Percentiles rank a stretch among this genome's conserved stretches.
Conservation (phyloP, 2,888 invertebrate species). For the Plagodis dolabraria region DNA sequence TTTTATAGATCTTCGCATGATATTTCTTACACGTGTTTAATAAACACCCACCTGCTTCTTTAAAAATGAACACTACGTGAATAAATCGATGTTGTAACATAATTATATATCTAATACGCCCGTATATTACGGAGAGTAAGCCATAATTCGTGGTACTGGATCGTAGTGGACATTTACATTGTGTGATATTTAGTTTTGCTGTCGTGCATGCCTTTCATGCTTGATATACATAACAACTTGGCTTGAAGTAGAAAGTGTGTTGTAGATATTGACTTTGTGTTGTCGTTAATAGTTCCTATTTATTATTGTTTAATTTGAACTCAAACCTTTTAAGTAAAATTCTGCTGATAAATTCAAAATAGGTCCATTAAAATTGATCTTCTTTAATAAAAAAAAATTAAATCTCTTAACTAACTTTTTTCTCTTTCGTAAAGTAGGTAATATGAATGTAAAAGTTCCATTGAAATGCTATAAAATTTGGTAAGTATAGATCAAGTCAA, state of each 20-base stretch:
- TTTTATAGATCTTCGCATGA: conserved; percentile 55
- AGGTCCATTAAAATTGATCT: too few relatives aligned
- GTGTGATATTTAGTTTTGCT: conserved; percentile 38
- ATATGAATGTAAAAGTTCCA: background rate
- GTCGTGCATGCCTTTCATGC: conserved; percentile 58
- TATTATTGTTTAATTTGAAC: background rate
- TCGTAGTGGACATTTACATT: conserved; percentile 54
- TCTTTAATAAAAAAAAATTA: too few relatives aligned
- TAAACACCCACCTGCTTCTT: conserved; percentile 63
- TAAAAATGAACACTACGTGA: conserved; percentile 57
- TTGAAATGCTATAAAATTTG: conserved; percentile 9
- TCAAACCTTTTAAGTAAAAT: background rate
- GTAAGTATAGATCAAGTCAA: conserved; percentile 11
- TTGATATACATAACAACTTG: conserved; percentile 38
- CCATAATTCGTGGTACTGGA: conserved; percentile 16
- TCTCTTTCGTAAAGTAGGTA: background rate
- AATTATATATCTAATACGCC: conserved; percentile 4
- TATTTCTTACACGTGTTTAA: conserved; percentile 40
- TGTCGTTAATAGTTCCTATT: background rate
- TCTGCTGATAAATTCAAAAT: too few relatives aligned
- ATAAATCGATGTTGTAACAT: conserved; percentile 14
- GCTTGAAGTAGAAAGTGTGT: conserved; percentile 40
- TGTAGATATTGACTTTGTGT: conserved; percentile 27
- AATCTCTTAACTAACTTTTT: background rate
- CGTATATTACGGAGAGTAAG: conserved; percentile 6